A percentile compares a stretch with the other conserved stretches of the same genome.
These are phyloP conservation scores for Dysdera silvatica DNA, from an alignment of 1,140 invertebrate species.

Conservation along the genomic window DNA sequence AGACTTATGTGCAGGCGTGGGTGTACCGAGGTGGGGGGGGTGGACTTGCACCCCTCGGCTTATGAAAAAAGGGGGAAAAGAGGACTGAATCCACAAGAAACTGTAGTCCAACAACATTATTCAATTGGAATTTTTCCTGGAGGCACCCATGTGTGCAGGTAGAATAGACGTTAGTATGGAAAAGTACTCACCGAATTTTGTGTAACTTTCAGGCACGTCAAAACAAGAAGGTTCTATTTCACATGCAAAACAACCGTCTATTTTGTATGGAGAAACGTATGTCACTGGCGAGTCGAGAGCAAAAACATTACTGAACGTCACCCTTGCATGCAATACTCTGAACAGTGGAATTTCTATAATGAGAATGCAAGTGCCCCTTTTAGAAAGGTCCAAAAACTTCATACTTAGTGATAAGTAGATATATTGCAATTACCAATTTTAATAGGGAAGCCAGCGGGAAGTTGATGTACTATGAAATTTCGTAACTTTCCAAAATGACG, in stretches of 20 bases:
- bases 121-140: too few relatives aligned
- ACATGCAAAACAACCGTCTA: constrained; percentile 48
- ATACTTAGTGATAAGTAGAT: too few relatives aligned
- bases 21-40: too few relatives aligned
- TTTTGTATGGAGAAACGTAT: constrained; percentile 62
- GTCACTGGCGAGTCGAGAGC: constrained; percentile 64
- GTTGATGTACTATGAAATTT: constrained; percentile 95
- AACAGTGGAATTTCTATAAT: constrained; percentile 87
- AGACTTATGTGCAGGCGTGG: too few relatives aligned
- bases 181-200: constrained; percentile 49
- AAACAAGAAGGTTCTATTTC: constrained; percentile 66
- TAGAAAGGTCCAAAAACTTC: too few relatives aligned
- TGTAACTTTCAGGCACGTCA: constrained; percentile 62
- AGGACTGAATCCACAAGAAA: too few relatives aligned
- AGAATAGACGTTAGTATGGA: too few relatives aligned
- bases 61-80: too few relatives aligned
- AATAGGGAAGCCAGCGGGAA: constrained; percentile 92
- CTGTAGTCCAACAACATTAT: too few relatives aligned
- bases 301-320: constrained; percentile 96
- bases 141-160: too few relatives aligned
- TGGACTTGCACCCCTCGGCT: too few relatives aligned
- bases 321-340: constrained; percentile 89
- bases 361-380: too few relatives aligned
- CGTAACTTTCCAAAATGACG: constrained; percentile 94
- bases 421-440: constrained; percentile 95